Percentiles rank a stretch among this genome's conserved stretches.
Evolutionary conservation across 2,113 vertebrate genomes (phyloP).

Genomic region (Rhynchomys soricoides): DNA sequence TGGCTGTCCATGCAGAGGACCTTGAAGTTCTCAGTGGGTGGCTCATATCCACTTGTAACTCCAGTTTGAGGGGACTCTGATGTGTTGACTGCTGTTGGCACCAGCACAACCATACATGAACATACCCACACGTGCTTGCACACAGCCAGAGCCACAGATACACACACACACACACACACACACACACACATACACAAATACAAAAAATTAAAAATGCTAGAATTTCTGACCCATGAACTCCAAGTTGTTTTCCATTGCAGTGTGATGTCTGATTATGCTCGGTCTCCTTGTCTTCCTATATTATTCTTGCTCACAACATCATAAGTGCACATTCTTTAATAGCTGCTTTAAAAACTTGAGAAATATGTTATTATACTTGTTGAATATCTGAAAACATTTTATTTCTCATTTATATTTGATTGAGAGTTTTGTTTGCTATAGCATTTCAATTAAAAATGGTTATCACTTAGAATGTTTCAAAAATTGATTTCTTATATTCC

Average conservation of each 20-base stretch:
- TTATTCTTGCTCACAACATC: neutral
- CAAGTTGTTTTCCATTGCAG: neutral
- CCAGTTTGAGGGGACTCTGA: neutral
- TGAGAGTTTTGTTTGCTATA: neutral
- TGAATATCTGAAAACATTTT: neutral
- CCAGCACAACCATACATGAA: neutral
- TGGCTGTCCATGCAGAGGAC: neutral
- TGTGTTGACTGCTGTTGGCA: neutral
- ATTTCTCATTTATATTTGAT: neutral
- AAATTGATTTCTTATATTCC: slow-evolving; percentile 1
- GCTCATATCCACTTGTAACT: neutral
- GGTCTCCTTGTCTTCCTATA: neutral
- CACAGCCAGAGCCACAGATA: neutral
- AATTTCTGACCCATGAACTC: neutral
- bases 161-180: no score
- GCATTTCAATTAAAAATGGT: slow-evolving; percentile 24
- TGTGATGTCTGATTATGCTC: neutral
- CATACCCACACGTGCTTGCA: neutral
- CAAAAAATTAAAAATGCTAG: neutral
- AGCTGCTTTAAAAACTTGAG: slow-evolving; percentile 17
- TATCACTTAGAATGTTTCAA: slow-evolving; percentile 45
- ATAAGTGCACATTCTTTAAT: neutral
- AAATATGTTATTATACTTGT: neutral
- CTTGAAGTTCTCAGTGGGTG: neutral
- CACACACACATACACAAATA: neutral